Percentiles rank a stretch among this genome's conserved stretches.
phyloP scores from a whole-genome alignment of 92 coral and sea anemone genomes.

The Desmophyllum pertusum region DNA sequence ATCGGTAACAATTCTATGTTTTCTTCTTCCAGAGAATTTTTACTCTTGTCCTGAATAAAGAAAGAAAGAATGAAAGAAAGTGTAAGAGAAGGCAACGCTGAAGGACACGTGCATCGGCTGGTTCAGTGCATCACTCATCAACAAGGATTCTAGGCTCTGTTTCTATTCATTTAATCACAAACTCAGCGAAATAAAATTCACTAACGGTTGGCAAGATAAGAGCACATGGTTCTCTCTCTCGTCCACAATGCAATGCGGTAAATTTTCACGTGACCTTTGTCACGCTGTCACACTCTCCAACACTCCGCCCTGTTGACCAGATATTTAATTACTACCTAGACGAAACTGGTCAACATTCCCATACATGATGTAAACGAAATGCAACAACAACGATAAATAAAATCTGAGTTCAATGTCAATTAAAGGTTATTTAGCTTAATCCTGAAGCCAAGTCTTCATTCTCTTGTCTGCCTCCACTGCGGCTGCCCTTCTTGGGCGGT shows the following conservation, averaged over 20 bases:
- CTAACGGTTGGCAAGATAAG: no score
- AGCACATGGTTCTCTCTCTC: no score
- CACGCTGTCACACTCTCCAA: no score
- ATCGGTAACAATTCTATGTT: no score
- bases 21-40: no score
- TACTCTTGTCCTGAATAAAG: no score
- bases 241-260: no score
- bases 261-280: no score
- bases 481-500: slow-evolving; percentile 11
- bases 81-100: not conserved
- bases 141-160: not conserved
- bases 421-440: not conserved
- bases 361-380: not conserved
- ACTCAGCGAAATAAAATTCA: no score
- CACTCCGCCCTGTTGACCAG: slow-evolving; percentile 40
- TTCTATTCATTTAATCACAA: not conserved
- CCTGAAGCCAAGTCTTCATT: slow-evolving; percentile 21
- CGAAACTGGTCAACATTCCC: slow-evolving; percentile 23
- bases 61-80: no score
- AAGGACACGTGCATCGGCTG: not conserved
- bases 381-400: not conserved
- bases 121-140: no score
- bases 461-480: slow-evolving; percentile 40
- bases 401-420: not conserved
- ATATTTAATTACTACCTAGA: not conserved